phyloP scores from a whole-genome alignment of 2,888 invertebrate genomes.

The Caenorhabditis zanzibari region DNA sequence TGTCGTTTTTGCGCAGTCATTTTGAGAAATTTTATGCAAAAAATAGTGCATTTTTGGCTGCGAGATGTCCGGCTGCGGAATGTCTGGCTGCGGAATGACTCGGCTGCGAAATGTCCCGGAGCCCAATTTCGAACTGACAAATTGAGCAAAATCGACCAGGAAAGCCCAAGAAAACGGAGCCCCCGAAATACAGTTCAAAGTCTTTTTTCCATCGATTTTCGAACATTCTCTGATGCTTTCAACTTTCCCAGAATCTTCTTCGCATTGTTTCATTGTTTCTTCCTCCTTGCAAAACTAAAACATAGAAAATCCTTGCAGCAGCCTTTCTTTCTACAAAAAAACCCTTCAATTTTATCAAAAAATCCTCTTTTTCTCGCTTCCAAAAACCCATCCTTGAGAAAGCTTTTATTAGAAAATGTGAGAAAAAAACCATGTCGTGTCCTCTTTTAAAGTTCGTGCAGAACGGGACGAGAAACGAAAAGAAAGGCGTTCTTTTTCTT shows the following conservation, averaged over 20 bases:
- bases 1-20: no score
- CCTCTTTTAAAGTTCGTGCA: constrained; percentile 16
- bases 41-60: no score
- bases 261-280: neutral
- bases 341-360: no score
- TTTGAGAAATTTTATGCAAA: no score
- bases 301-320: neutral
- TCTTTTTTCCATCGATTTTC: no score
- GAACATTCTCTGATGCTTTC: neutral
- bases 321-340: neutral
- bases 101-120: no score
- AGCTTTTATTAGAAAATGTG: neutral
- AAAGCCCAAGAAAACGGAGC: no score
- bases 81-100: no score
- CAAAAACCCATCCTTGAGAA: neutral
- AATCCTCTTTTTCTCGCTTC: neutral
- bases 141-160: no score
- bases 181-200: no score
- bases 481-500: neutral
- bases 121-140: no score
- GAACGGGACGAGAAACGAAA: neutral
- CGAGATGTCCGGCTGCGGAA: no score
- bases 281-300: neutral
- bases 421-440: constrained; percentile 17
- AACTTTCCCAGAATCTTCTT: neutral